Base-by-base conservation (phyloP, 2,113 vertebrate genomes). In the Archocentrus centrarchus region DNA sequence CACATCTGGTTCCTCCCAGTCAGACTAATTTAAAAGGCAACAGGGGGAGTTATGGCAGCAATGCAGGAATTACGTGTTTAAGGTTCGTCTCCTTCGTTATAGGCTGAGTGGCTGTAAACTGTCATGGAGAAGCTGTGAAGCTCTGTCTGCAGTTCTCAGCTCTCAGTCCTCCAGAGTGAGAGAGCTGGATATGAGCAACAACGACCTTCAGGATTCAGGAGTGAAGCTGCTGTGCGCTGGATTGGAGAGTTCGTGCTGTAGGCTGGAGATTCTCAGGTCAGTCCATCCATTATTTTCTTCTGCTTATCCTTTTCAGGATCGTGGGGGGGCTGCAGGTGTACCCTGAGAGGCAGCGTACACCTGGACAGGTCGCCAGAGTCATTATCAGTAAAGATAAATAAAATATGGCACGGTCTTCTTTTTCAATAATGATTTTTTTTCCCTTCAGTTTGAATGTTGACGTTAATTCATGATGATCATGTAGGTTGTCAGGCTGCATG, bases 391-490 rank as follows among this genome's bases (percentile, higher is more conserved):
- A 44, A 66, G 41, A 37, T 35, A 15, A 37, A 64, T 13, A 50
- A 24, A 20, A 57, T 9, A 55, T 17, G 18, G 50, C 17, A 57
- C 22, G 20, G 32, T 2, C 18, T 11, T 20, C 17, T 70, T 35
- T 3, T 35, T 35, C 35, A 7, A 7, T 35, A 35, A 35, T 35
- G 35, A 35, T 35, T 35, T 66, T 0, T 0, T 1, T 0, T 2
- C 50, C 30, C 10, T 73, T 73, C 66, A 53, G 44, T 18, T 32
- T 50, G 30, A 53, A 73, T 20, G 20, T 53, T 0, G 1, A 73
- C 50, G 18, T 11, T 32, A 32, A 5, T 73, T 73, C 17, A 1
- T 73, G 24, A 73, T 73, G 50, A 53, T 53, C 44, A 11, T 22
- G 10, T 6, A 73, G 66, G 3, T 11, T 73, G 66, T 73, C 66